A percentile compares a stretch with the other conserved stretches of the same genome.
Evolutionary conservation across 1,140 invertebrate genomes (phyloP).

Genomic region (Scaptomyza hsui): DNA sequence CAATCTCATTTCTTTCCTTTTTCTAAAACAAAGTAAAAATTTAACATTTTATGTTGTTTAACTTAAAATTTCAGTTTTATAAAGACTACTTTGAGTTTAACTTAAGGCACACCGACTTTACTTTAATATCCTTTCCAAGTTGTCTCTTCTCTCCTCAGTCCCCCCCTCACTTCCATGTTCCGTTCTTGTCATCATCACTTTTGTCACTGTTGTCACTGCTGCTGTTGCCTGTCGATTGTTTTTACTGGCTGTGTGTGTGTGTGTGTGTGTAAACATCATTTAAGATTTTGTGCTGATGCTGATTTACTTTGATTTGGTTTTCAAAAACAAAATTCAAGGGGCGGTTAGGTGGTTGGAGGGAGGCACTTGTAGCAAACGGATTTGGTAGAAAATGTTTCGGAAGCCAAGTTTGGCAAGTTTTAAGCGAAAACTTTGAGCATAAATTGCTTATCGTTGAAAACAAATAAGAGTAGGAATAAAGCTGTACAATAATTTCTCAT

Average conservation of each 20-base stretch:
- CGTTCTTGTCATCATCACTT: constrained; percentile 28
- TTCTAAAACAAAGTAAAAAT: too few species aligned
- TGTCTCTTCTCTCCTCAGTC: not conserved
- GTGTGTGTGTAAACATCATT: constrained; percentile 56
- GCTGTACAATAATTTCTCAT: constrained; percentile 58
- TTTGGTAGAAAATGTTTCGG: constrained; percentile 27
- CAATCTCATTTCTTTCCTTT: too few species aligned
- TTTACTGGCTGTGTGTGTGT: constrained; percentile 39
- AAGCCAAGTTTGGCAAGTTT: constrained; percentile 52
- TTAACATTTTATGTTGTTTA: too few species aligned
- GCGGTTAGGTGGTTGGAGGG: not conserved
- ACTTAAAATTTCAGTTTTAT: too few species aligned
- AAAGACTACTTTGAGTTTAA: not conserved
- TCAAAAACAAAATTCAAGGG: constrained; percentile 9
- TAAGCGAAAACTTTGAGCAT: constrained; percentile 70
- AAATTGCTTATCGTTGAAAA: constrained; percentile 73
- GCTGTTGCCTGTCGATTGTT: constrained; percentile 43
- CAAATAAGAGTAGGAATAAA: constrained; percentile 14
- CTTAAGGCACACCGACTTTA: constrained; percentile 1
- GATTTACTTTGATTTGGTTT: constrained; percentile 73
- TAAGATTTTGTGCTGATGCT: constrained; percentile 64
- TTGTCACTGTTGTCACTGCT: constrained; percentile 23
- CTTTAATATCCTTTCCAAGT: not conserved
- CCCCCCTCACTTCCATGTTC: too few species aligned
- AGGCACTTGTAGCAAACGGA: constrained; percentile 14